phyloP scores from a whole-genome alignment of 2,797 vertebrate species.

The Melanotaenia boesemani region DNA sequence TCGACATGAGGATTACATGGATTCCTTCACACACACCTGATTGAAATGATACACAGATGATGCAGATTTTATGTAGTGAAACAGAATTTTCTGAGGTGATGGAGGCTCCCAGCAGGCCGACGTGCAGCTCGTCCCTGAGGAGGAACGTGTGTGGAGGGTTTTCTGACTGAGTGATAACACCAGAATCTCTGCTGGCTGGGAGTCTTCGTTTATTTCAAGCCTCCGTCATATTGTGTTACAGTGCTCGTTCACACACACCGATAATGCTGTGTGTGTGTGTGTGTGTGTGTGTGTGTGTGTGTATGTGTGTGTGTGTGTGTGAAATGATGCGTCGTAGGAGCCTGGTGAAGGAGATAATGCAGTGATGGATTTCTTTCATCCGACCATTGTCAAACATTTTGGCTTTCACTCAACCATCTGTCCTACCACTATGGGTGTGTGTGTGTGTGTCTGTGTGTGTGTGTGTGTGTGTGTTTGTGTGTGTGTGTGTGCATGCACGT shows the following conservation, averaged over 20 bases:
- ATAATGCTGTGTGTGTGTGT: constrained; percentile 15
- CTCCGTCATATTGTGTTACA: constrained; percentile 43
- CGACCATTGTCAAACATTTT: constrained; percentile 45
- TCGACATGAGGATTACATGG: no score
- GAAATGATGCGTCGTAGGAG: constrained; percentile 36
- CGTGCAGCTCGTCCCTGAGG: no score
- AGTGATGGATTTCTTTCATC: constrained; percentile 75
- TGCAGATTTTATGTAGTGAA: no score
- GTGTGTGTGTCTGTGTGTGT: no score
- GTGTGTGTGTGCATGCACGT: background rate
- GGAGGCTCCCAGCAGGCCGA: no score
- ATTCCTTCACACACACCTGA: no score
- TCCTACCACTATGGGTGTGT: no score
- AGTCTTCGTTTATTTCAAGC: constrained; percentile 40
- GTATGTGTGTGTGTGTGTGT: constrained; percentile 33
- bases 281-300: constrained; percentile 14
- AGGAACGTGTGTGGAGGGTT: no score
- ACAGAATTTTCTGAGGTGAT: no score
- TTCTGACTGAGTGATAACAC: constrained; percentile 3
- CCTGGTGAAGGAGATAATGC: constrained; percentile 74
- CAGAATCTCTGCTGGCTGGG: constrained; percentile 3
- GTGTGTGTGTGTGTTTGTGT: background rate
- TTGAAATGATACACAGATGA: no score
- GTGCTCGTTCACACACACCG: constrained; percentile 27
- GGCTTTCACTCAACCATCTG: constrained; percentile 15